These are phyloP conservation scores for Eurytoma adleriae DNA, from an alignment of 2,888 invertebrate species.

Conservation along the genomic window DNA sequence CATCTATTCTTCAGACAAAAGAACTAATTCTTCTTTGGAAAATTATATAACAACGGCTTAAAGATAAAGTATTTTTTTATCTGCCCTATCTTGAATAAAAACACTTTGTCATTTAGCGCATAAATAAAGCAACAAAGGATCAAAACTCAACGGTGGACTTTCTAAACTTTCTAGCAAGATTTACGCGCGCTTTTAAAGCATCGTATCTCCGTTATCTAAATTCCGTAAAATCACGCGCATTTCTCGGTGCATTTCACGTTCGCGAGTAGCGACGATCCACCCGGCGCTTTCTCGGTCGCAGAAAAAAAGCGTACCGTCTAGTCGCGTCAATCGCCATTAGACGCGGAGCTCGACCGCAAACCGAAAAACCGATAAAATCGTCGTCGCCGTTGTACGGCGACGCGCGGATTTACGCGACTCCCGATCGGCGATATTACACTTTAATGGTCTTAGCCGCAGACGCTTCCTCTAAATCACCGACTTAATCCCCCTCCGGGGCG, in stretches of 20 bases:
- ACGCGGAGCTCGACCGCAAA: not conserved
- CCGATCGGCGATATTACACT: slow-evolving; percentile 50
- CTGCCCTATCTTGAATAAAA: too few species aligned
- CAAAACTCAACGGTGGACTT: not conserved
- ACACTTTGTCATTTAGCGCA: not conserved
- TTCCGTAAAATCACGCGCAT: too few species aligned
- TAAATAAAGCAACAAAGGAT: not conserved
- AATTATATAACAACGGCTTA: too few species aligned
- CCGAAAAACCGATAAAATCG: slow-evolving; percentile 34
- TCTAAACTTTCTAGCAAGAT: slow-evolving; percentile 18
- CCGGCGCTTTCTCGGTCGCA: not conserved
- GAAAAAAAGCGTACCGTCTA: not conserved
- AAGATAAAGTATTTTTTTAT: too few species aligned
- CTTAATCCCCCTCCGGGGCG: slow-evolving; percentile 30
- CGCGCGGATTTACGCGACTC: not conserved
- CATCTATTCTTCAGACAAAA: too few species aligned
- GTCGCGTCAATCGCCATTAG: not conserved
- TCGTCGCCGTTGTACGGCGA: not conserved
- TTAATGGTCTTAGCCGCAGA: slow-evolving; percentile 41
- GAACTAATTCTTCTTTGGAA: too few species aligned
- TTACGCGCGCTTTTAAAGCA: too few species aligned
- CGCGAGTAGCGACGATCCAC: not conserved
- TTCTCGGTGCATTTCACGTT: too few species aligned
- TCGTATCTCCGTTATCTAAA: too few species aligned
- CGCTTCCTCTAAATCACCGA: slow-evolving; percentile 47